phyloP scores from a whole-genome alignment of 2,888 invertebrate species.

The Dascillus cervinus region DNA sequence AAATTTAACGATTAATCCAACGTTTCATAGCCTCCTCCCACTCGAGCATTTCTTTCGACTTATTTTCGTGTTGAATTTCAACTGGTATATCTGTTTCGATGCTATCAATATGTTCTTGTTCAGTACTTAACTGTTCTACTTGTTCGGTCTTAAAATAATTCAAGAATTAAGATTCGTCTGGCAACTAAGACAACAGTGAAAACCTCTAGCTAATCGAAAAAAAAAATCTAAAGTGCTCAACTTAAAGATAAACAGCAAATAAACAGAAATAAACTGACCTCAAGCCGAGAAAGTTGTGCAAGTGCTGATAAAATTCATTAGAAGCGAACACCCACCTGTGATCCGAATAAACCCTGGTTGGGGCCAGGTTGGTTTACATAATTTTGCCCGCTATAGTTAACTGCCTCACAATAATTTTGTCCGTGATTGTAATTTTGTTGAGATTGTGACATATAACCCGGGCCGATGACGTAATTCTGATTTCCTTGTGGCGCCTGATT shows the following conservation, averaged over 20 bases:
- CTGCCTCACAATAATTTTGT: conserved; percentile 19
- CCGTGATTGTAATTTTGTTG: conserved; percentile 19
- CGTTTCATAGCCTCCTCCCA: conserved; percentile 60
- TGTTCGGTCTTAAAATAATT: conserved; percentile 15
- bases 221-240: too few relatives aligned
- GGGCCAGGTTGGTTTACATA: conserved; percentile 19
- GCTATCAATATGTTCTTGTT: conserved; percentile 10
- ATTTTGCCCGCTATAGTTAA: conserved; percentile 24
- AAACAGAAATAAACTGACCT: conserved; percentile 2
- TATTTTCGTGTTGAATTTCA: conserved; percentile 26
- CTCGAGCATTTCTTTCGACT: conserved; percentile 37
- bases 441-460: too few relatives aligned
- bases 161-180: too few relatives aligned
- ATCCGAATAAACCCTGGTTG: conserved; percentile 28
- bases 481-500: conserved; percentile 31
- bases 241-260: background rate
- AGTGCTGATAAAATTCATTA: conserved; percentile 9
- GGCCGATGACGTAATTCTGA: conserved; percentile 29
- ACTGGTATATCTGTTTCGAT: conserved; percentile 7
- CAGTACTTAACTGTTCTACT: conserved; percentile 8
- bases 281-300: conserved; percentile 9
- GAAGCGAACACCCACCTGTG: conserved; percentile 27
- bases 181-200: too few relatives aligned
- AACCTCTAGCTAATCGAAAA: too few relatives aligned
- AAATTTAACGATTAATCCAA: conserved; percentile 59